phyloP scores from a whole-genome alignment of 2,888 invertebrate species.

The Tricholauxania praeusta region DNA sequence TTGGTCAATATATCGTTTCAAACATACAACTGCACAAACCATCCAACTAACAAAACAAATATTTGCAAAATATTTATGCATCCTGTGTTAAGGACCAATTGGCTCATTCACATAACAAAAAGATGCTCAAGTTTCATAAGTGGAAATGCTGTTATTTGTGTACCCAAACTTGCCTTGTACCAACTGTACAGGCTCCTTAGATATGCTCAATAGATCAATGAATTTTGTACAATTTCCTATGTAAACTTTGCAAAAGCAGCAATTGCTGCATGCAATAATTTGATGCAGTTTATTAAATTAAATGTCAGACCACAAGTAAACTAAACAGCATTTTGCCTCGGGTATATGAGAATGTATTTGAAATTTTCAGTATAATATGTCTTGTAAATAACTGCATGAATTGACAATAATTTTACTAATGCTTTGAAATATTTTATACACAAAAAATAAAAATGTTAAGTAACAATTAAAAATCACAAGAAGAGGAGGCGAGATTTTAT shows the following conservation, averaged over 20 bases:
- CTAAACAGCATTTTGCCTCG: not conserved
- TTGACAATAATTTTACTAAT: not conserved
- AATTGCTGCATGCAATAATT: not conserved
- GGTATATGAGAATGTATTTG: not conserved
- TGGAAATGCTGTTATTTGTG: no score
- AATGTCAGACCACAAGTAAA: conserved; percentile 8
- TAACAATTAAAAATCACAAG: not conserved
- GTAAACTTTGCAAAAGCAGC: not conserved
- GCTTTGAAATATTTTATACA: not conserved
- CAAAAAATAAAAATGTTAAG: not conserved
- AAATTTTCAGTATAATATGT: not conserved
- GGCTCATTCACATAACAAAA: no score
- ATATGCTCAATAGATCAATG: no score
- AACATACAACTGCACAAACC: not conserved
- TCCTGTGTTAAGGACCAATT: no score
- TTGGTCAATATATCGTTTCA: not conserved
- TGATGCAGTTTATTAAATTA: conserved; percentile 5
- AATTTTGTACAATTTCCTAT: no score
- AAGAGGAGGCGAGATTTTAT: no score
- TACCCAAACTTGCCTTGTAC: no score
- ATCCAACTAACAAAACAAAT: no score
- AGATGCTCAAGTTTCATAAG: no score
- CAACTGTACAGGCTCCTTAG: no score
- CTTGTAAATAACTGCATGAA: conserved; percentile 3
- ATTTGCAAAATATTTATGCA: no score